phyloP scores from a whole-genome alignment of 2,888 invertebrate genomes.

The Tiliacea aurago region DNA sequence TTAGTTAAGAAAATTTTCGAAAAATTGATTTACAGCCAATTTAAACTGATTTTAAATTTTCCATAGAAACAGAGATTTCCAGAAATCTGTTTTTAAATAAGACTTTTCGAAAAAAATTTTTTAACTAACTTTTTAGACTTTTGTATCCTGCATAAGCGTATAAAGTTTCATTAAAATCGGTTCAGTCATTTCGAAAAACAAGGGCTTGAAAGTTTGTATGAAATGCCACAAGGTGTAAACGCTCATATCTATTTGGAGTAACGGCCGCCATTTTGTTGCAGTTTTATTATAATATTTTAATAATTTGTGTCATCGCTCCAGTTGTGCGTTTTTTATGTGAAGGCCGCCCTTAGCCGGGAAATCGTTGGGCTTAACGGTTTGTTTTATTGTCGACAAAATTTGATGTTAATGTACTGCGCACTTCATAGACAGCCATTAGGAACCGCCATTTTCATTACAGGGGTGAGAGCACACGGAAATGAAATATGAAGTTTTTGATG shows the following conservation, averaged over 20 bases:
- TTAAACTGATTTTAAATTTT: too few species aligned
- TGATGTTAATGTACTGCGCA: constrained; percentile 74
- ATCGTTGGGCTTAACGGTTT: constrained; percentile 74
- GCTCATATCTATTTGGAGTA: constrained; percentile 77
- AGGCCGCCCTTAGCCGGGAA: constrained; percentile 58
- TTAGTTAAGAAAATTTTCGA: too few species aligned
- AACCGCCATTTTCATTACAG: constrained; percentile 53
- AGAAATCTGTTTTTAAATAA: too few species aligned
- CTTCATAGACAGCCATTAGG: constrained; percentile 66
- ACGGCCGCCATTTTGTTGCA: constrained; percentile 75
- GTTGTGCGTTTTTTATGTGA: constrained; percentile 69
- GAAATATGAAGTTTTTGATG: constrained; percentile 32
- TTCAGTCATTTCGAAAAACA: too few species aligned
- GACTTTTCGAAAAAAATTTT: too few species aligned
- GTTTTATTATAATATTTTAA: constrained; percentile 75
- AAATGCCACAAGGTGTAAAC: too few species aligned
- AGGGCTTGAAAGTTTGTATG: too few species aligned
- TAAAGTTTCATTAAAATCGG: too few species aligned
- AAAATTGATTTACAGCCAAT: too few species aligned
- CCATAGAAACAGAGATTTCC: too few species aligned
- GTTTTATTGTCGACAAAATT: constrained; percentile 76
- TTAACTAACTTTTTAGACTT: too few species aligned
- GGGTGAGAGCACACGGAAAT: constrained; percentile 49
- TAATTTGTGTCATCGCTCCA: constrained; percentile 69
- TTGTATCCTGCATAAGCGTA: too few species aligned